These are phyloP conservation scores for Parnassius smintheus DNA, from an alignment of 2,888 invertebrate species.

Conservation along the genomic window DNA sequence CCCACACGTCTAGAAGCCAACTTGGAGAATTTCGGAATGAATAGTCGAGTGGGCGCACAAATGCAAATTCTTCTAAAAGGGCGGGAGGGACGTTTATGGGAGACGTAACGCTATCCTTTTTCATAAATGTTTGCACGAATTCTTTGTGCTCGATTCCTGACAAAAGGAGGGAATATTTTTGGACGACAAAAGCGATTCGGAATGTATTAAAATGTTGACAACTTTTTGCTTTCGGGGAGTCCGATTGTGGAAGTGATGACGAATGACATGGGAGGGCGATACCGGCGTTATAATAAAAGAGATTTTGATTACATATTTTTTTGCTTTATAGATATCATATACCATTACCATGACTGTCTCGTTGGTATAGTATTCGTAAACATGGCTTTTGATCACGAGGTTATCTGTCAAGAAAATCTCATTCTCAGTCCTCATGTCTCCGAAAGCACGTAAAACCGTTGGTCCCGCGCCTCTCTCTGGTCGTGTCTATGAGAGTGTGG, in stretches of 20 bases:
- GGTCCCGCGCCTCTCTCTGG: too few relatives aligned
- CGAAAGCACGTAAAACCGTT: too few relatives aligned
- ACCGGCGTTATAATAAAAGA: constrained; percentile 25
- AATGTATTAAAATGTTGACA: constrained; percentile 68
- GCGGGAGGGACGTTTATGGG: constrained; percentile 25
- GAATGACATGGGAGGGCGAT: constrained; percentile 38
- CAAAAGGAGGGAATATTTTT: constrained; percentile 56
- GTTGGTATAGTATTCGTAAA: too few relatives aligned
- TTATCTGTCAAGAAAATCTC: too few relatives aligned
- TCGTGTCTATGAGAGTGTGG: too few relatives aligned
- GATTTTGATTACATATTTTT: constrained; percentile 17
- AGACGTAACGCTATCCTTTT: constrained; percentile 54
- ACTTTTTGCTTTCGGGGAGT: constrained; percentile 43
- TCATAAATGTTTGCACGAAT: constrained; percentile 65
- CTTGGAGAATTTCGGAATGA: constrained; percentile 19
- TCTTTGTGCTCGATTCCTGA: constrained; percentile 61
- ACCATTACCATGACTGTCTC: too few relatives aligned
- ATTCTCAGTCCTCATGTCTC: too few relatives aligned
- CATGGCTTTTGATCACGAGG: too few relatives aligned
- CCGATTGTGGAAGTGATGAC: constrained; percentile 34
- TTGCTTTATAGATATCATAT: background rate
- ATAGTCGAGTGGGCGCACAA: constrained; percentile 22
- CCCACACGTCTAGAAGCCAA: constrained; percentile 1
- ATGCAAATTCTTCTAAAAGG: constrained; percentile 30
- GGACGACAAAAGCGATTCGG: constrained; percentile 55